phyloP scores from a whole-genome alignment of 2,797 vertebrate genomes.

The Sebastes reedi region DNA sequence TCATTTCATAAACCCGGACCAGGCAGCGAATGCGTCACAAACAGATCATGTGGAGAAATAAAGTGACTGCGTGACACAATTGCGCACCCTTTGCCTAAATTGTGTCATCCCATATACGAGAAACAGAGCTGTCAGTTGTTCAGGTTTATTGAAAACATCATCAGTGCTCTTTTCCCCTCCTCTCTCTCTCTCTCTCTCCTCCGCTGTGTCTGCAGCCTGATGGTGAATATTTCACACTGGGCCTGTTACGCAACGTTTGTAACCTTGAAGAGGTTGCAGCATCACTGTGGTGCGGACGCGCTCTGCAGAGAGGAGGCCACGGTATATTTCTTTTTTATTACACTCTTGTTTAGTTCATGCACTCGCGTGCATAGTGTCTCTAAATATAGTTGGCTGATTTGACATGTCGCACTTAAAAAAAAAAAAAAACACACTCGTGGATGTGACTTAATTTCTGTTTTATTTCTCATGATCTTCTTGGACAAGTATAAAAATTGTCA shows the following conservation, averaged over 20 bases:
- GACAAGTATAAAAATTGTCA: constrained; percentile 23
- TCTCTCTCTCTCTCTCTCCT: too few relatives aligned
- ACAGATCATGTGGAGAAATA: not conserved
- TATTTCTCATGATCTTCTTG: constrained; percentile 57
- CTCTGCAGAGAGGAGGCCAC: constrained; percentile 7
- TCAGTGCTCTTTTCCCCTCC: not conserved
- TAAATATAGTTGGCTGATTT: not conserved
- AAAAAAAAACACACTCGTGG: constrained; percentile 21
- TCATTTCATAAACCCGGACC: constrained; percentile 19
- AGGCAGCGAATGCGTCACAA: constrained; percentile 29
- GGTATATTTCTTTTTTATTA: not conserved
- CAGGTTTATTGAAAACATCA: not conserved
- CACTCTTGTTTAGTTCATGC: not conserved
- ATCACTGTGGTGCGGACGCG: constrained; percentile 76
- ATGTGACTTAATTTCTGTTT: constrained; percentile 45
- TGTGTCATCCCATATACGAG: not conserved
- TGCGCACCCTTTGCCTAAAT: not conserved
- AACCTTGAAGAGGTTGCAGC: constrained; percentile 82
- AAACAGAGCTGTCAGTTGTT: not conserved
- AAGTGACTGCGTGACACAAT: not conserved
- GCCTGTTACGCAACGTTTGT: constrained; percentile 68
- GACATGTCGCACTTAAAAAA: not conserved
- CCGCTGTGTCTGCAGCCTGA: constrained; percentile 27
- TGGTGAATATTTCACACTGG: constrained; percentile 57
- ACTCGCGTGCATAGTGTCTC: not conserved